phyloP scores from a whole-genome alignment of 1,140 invertebrate species.

The Harlomillsia oculata region DNA sequence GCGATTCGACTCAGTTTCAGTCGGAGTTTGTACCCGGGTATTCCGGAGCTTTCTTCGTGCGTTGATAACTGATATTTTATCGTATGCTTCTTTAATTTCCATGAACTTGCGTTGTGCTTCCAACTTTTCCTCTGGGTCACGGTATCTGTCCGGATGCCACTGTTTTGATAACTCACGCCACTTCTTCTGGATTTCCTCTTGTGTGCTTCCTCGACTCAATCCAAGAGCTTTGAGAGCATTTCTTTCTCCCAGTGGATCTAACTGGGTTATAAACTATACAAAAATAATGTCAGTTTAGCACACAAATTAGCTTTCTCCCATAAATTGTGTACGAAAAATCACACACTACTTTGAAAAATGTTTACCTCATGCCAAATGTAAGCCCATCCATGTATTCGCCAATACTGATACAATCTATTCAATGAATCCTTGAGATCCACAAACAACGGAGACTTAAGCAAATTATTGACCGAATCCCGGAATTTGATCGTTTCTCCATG shows the following conservation, averaged over 20 bases:
- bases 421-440: constrained; percentile 62
- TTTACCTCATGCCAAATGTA: constrained; percentile 75
- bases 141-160: constrained; percentile 85
- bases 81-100: constrained; percentile 86
- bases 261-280: constrained; percentile 21
- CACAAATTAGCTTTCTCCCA: not conserved
- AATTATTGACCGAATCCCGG: constrained; percentile 76
- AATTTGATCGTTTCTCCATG: constrained; percentile 79
- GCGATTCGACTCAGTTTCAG: not conserved
- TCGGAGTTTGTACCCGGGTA: not conserved
- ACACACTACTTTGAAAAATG: constrained; percentile 44
- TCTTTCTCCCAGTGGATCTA: constrained; percentile 77
- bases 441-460: constrained; percentile 76
- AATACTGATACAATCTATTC: constrained; percentile 61
- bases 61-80: constrained; percentile 75
- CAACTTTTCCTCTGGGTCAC: constrained; percentile 51
- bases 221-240: constrained; percentile 74
- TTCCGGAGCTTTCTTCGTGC: constrained; percentile 46
- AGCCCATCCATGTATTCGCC: constrained; percentile 65
- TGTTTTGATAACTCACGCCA: constrained; percentile 75
- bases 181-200: constrained; percentile 70
- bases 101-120: constrained; percentile 77
- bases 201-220: constrained; percentile 60
- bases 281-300: not conserved
- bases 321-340: not conserved